Percentiles rank a stretch among this genome's conserved stretches.
Conservation (phyloP, 2,113 vertebrate species). For the Eira barbara region DNA sequence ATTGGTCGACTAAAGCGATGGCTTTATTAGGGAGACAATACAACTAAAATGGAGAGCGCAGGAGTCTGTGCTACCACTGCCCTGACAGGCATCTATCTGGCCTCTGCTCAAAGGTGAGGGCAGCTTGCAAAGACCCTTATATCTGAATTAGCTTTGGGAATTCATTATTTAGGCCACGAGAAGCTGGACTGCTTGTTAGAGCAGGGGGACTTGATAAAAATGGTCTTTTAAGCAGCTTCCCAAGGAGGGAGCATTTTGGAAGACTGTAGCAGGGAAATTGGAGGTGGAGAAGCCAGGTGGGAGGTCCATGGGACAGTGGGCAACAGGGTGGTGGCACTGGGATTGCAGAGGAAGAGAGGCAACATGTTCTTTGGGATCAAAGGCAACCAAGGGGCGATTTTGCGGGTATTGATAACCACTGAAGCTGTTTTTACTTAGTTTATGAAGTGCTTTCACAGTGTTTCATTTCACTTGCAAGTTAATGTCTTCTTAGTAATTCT, state of each 20-base stretch:
- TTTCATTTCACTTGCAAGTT: neutral
- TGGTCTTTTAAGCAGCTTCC: neutral
- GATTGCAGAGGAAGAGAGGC: neutral
- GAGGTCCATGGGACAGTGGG: neutral
- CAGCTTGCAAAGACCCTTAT: neutral
- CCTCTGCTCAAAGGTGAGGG: neutral
- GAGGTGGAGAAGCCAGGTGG: neutral
- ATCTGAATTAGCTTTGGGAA: neutral
- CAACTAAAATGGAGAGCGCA: neutral
- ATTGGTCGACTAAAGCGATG: neutral
- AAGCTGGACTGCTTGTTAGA: neutral
- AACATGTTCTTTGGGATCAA: neutral
- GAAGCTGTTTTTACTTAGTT: neutral
- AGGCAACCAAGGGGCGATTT: neutral
- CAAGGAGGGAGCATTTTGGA: neutral
- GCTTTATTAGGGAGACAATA: neutral
- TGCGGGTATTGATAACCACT: neutral
- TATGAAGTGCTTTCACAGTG: neutral
- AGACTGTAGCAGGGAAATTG: neutral
- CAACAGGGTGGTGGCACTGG: neutral
- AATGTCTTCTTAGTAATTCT: neutral
- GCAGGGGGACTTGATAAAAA: neutral
- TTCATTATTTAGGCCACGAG: neutral
- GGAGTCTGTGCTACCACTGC: neutral
- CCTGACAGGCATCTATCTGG: neutral